phyloP scores from a whole-genome alignment of 1,140 invertebrate species.

The Drosophila pachea region DNA sequence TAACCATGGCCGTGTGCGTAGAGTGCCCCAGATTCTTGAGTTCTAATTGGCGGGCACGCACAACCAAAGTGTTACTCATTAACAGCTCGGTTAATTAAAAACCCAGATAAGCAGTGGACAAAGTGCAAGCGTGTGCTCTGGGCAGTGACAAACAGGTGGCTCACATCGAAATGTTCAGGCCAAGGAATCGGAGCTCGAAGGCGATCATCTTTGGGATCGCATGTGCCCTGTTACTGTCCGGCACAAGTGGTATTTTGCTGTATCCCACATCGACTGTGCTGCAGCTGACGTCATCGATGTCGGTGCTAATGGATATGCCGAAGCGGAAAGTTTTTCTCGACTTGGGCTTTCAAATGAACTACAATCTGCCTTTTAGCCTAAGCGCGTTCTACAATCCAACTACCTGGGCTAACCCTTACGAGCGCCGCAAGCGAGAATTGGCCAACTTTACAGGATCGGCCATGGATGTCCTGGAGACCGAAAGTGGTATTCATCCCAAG shows the following conservation, averaged over 20 bases:
- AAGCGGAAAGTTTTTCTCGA: conserved; percentile 61
- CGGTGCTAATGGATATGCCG: conserved; percentile 54
- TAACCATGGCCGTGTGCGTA: neutral
- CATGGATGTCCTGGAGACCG: neutral
- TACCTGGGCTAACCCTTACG: conserved; percentile 57
- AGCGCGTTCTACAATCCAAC: conserved; percentile 60
- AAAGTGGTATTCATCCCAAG: conserved; percentile 43
- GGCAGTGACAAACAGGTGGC: neutral
- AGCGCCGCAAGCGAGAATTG: conserved; percentile 44
- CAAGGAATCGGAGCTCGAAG: conserved; percentile 40
- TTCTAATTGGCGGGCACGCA: conserved; percentile 65
- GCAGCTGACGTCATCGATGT: conserved; percentile 58
- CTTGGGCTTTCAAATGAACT: conserved; percentile 72
- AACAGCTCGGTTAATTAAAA: conserved; percentile 61
- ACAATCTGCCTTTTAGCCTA: conserved; percentile 54
- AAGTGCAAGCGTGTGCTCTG: conserved; percentile 4
- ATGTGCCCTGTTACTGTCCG: neutral
- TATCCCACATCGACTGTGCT: conserved; percentile 42
- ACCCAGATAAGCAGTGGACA: conserved; percentile 55
- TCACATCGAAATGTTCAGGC: conserved; percentile 57
- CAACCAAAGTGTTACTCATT: conserved; percentile 55
- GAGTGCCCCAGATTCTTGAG: conserved; percentile 47
- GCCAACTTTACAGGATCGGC: conserved; percentile 9
- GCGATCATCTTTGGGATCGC: conserved; percentile 25
- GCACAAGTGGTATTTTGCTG: conserved; percentile 25